These are phyloP conservation scores for Oxytorus armatus DNA, from an alignment of 2,888 invertebrate species.

Conservation along the genomic window DNA sequence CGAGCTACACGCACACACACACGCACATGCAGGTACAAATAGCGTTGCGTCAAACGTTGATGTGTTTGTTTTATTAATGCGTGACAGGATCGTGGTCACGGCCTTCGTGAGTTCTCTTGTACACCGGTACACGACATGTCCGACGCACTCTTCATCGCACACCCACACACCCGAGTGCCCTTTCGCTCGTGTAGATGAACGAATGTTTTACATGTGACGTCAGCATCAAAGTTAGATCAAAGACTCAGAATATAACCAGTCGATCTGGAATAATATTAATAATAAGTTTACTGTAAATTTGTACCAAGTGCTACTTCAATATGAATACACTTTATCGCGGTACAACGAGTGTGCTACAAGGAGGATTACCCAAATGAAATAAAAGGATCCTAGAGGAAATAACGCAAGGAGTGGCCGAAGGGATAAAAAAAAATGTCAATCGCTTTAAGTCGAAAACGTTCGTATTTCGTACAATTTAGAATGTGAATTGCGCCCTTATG, in stretches of 20 bases:
- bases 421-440: conserved; percentile 27
- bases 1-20: conserved; percentile 17
- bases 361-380: conserved; percentile 44
- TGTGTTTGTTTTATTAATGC: conserved; percentile 84
- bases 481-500: conserved; percentile 41
- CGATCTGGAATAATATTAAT: conserved; percentile 31
- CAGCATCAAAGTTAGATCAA: conserved; percentile 54
- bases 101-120: conserved; percentile 76
- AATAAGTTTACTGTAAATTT: conserved; percentile 7
- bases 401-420: conserved; percentile 34
- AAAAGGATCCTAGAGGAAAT: conserved; percentile 25
- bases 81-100: conserved; percentile 71
- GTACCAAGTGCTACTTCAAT: background rate
- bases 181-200: conserved; percentile 41
- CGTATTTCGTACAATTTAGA: background rate
- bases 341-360: conserved; percentile 31
- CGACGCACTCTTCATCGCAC: conserved; percentile 43
- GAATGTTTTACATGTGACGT: conserved; percentile 48
- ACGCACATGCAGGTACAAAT: conserved; percentile 5
- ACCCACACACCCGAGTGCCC: conserved; percentile 60
- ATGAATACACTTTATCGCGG: background rate
- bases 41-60: conserved; percentile 79
- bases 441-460: conserved; percentile 6
- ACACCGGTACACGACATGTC: conserved; percentile 51
- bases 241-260: conserved; percentile 38